Evolutionary conservation across 2,888 invertebrate genomes (phyloP), one percentile per base, ranked within the genome.

Genomic region (Orthosia gothica): DNA sequence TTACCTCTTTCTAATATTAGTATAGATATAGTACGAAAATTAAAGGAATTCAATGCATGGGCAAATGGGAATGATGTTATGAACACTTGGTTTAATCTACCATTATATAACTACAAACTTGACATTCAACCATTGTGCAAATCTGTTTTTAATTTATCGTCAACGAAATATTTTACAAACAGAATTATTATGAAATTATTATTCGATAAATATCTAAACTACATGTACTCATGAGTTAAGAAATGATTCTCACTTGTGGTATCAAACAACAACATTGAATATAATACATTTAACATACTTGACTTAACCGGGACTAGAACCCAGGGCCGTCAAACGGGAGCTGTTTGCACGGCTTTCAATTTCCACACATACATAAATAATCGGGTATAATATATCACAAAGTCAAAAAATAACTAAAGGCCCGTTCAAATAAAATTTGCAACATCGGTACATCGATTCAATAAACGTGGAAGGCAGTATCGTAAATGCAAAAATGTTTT

Each of bases 301-400:
- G 52, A 67, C 68, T 70, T 47, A 55, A 47, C 72, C 52, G 68
- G 77, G 65, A 71, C 52, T 76, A 76, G 45, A 70, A 54, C 70
- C 73, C 73, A 55, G 68, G 20, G 50, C 65, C 73, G 55, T 52
- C 45, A 49, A 64, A 72, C 64, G 58, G 4, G 16, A 62, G 50
- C 54, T 62, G 49, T 45, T 59, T 50, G 49, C 26, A 61, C 62
- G 68, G 50, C 70, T 59, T 49, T 67, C 66, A 59, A 68, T 64
- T 67, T 63, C 11, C 68, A 79, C 61, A 74, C 69, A 77, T 84
- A 75, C 57, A 79, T 81, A 84, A 83, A 88, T 73, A 61, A 85
- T 80, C 76, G 81, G 85, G 71, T 76, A 84, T 62, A 72, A 74
- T 86, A 81, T 88, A 89, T 88, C 88, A 90, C 89, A 88, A 82